Percentiles rank a stretch among this genome's conserved stretches.
These are phyloP conservation scores for Saimiri boliviensis DNA, from an alignment of 2,113 vertebrate species.

Conservation along the genomic window DNA sequence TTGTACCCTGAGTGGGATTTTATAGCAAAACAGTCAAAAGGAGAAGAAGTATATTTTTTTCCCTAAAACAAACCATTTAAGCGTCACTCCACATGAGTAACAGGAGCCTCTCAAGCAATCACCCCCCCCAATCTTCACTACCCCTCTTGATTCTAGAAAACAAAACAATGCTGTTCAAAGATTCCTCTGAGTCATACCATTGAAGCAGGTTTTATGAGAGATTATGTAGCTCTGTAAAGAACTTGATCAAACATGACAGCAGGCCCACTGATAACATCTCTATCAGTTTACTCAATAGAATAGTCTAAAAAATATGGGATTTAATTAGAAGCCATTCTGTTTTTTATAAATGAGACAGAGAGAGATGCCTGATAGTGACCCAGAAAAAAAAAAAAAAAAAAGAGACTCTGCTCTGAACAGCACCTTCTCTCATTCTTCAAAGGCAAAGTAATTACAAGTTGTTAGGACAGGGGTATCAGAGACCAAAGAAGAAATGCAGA, in stretches of 20 bases:
- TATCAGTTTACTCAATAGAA: not conserved
- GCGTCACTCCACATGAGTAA: not conserved
- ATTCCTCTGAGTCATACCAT: not conserved
- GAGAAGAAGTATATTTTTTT: not conserved
- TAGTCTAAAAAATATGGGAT: not conserved
- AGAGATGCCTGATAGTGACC: not conserved
- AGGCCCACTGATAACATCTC: not conserved
- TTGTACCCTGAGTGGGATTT: not conserved
- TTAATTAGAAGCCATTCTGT: not conserved
- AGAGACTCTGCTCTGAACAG: accelerated
- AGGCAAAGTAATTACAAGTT: not conserved
- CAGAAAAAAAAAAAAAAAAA: not conserved
- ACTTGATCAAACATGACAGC: not conserved
- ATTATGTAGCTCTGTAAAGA: not conserved
- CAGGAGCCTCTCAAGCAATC: not conserved
- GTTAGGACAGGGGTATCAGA: not conserved
- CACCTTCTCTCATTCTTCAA: not conserved
- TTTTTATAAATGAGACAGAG: not conserved
- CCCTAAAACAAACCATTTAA: not conserved
- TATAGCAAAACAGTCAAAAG: not conserved
- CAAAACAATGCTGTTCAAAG: not conserved
- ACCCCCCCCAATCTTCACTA: no score
- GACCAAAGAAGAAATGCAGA: not conserved
- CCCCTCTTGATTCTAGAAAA: not conserved
- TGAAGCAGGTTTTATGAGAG: not conserved